Evolutionary conservation across 2,888 invertebrate genomes (phyloP).

Genomic region (Aspidiotus destructor): DNA sequence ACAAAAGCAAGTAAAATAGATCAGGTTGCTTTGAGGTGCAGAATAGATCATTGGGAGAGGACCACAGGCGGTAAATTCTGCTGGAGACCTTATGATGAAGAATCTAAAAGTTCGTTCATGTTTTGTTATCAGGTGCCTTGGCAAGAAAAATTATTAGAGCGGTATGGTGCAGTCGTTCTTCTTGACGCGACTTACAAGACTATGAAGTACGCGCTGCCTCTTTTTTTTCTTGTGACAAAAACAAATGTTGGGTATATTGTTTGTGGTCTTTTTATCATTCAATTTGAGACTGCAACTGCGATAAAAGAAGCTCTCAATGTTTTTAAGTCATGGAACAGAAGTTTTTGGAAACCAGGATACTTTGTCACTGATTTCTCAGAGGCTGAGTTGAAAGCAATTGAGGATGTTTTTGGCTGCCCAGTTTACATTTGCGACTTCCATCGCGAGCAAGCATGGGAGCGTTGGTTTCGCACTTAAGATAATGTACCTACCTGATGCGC

Average conservation of each 20-base stretch:
- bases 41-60: background rate
- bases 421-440: slow-evolving; percentile 4
- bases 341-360: background rate
- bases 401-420: background rate
- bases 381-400: slow-evolving; percentile 4
- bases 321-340: background rate
- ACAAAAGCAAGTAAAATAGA: background rate
- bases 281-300: background rate
- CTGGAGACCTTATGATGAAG: background rate
- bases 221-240: background rate
- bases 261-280: background rate
- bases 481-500: too few species aligned
- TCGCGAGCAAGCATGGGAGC: background rate
- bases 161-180: background rate
- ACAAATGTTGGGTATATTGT: background rate
- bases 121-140: background rate
- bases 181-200: background rate
- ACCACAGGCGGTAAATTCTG: background rate
- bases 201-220: background rate
- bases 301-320: background rate
- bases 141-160: background rate
- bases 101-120: background rate
- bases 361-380: background rate
- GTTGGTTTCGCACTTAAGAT: background rate
- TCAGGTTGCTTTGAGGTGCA: background rate